Base-by-base conservation (phyloP, 64 coral and sea anemone genomes). In the Montipora foliosa region DNA sequence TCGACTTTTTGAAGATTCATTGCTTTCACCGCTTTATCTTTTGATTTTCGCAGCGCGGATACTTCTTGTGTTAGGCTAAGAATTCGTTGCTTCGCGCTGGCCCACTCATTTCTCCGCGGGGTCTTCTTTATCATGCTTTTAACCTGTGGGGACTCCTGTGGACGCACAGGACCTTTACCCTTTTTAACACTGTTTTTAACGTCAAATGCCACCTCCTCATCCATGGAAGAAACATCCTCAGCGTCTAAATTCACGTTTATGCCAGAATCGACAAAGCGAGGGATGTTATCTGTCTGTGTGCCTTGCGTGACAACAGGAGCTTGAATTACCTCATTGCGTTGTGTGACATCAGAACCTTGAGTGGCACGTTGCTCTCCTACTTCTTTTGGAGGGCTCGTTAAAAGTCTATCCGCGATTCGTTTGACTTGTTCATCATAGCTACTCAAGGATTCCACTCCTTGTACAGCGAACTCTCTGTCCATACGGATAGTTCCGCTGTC, bases 61-160 rank as follows among this genome's bases (percentile, higher is more conserved):
- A 97, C 94, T 55, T 99, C 95, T 81, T 99, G 98, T 5, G 98
- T 99, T 8, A 99, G 92, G 50, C 98, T 96, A 10, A 99, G 89
- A 55, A 99, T 82, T 51, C 98, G 72, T 24, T 99, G 98, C 25
- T 89, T 96, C 92, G 96, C 87, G 69, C 95, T 95, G 11, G 89
- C 80, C 92, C 95, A 96, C 19, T 99, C 98, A 15, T 88, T 83
- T 24, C 68, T 83, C 1, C 81, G 86, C 20, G 98, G 98, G 5
- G 89, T 96, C 45, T 95, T 96, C 64, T 88, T 94, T 15, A 17
- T 29, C 44, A 69, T 12, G 74, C 62, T 94, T 80, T 92, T 99
- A 8, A 52, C 21, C 45, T 66, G 62, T 45, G 94, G 87, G 25
- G 94, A 91, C 77, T 73, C 72, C 25, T 58, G 75, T 21, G 20